These are phyloP conservation scores for Aurelia sp. DNA, from an alignment of 30 jellyfish, hydroid and myxozoan species.

Conservation along the genomic window DNA sequence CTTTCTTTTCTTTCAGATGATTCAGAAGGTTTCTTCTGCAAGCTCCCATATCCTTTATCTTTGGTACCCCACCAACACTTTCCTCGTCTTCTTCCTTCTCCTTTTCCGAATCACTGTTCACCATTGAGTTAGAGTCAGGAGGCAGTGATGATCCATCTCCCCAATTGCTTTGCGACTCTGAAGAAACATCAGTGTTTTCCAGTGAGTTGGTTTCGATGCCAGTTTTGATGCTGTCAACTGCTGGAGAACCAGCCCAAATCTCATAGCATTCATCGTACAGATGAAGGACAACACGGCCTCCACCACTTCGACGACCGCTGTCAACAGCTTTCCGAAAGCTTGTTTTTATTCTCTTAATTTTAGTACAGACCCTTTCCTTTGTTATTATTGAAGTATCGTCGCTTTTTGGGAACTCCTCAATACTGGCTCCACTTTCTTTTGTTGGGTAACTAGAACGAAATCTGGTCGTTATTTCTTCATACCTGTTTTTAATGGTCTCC, in stretches of 20 bases:
- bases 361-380: slow-evolving; percentile 25
- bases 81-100: no score
- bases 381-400: slow-evolving; percentile 1
- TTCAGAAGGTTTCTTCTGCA: slow-evolving; percentile 21
- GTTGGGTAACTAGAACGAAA: slow-evolving; percentile 12
- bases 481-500: slow-evolving; percentile 25
- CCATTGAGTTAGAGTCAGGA: no score
- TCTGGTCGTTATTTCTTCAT: neutral
- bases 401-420: slow-evolving; percentile 9
- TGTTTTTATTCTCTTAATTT: slow-evolving; percentile 17
- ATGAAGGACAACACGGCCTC: neutral
- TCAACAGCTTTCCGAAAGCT: slow-evolving; percentile 36
- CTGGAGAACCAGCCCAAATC: slow-evolving; percentile 45
- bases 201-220: slow-evolving; percentile 10
- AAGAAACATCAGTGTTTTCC: neutral
- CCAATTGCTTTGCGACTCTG: no score
- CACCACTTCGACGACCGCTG: slow-evolving; percentile 29
- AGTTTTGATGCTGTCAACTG: slow-evolving; percentile 28
- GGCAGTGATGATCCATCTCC: no score
- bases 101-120: no score
- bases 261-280: slow-evolving; percentile 29
- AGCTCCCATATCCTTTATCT: slow-evolving; percentile 31
- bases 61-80: neutral
- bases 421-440: neutral
- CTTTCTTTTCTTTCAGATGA: slow-evolving; percentile 17